Base-by-base conservation (phyloP, 2,797 vertebrate genomes). In the Polyboroides typus region DNA sequence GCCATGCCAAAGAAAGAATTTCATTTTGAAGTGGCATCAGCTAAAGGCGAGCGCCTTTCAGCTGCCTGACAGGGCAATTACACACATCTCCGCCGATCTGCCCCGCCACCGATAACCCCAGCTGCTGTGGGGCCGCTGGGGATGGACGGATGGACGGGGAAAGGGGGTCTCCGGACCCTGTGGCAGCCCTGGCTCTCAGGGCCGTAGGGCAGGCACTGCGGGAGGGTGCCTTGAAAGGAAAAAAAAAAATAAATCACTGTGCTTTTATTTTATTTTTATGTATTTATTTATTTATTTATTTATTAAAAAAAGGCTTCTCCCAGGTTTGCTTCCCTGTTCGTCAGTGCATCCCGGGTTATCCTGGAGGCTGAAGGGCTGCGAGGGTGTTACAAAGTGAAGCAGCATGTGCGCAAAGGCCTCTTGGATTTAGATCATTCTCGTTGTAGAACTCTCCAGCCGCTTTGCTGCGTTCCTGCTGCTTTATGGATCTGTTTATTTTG, bases 1-100 rank as follows among this genome's bases (percentile, higher is more conserved):
- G 95, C 97, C 97, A 70, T 96, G 98, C 98, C 97, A 97, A 84
- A 97, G 98, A 97, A 99, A 98, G 98, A 99, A 99, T 99, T 99
- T 99, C 98, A 99, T 99, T 99, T 99, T 98, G 98, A 99, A 99
- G 98, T 98, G 98, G 98, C 98, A 98, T 98, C 98, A 96, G 98
- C 98, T 98, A 98, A 94, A 96, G 95, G 97, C 90, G 89, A 95
- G 95, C 70, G 83, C 92, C 97, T 98, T 98, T 98, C 98, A 98
- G 98, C 97, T 96, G 97, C 96, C 98, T 98, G 98, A 98, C 98
- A 98, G 98, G 96, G 97, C 98, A 99, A 98, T 99, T 98, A 98
- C 98, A 97, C 95, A 98, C 98, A 98, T 98, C 98, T 98, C 98
- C 97, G 91, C 97, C 93, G 93, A 98, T 96, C 97, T 91, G 94